Base-by-base conservation (phyloP, 2,797 vertebrate species). In the Malurus splendens region DNA sequence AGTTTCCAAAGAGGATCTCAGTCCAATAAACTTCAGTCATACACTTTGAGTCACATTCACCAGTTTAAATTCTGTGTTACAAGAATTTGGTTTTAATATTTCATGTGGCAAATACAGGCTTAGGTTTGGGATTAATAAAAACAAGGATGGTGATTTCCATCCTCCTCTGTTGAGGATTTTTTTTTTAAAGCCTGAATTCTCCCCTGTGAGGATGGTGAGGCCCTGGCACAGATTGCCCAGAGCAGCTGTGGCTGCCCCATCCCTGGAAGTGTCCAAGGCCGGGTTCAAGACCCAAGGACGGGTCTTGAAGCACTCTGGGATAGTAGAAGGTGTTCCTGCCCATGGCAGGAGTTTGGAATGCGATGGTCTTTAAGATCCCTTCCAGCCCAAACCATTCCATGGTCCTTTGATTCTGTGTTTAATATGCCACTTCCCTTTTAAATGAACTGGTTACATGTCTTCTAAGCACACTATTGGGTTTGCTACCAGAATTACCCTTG, bases 1-100 rank as follows among this genome's bases (percentile, higher is more conserved):
- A 92, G 77, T 89, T 93, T 82, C 76, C 86, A 90, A 71, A 95
- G 79, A 57, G 51, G 70, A 85, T 72, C 67, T 74, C 18, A 52
- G 79, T 79, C 59, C 19, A 28, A 18, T 85, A 78, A 93, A 93
- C 70, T 56, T 77, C 81, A 54, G 73, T 64, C 67, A 36, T 14
- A 61, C 14, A 47, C 42, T 57, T 65, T 89, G 55, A 77, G 78
- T 74, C 82, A 61, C 42, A 39, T 70, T 90, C 84, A 70, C 51
- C 77, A 42, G 56, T 94, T 91, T 88, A 94, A 80, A 90, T 79
- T 9, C 30, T 85, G 12, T 66, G 38, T 80, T 59, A 76, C 6
- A 71, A 77, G 71, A 94, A 71, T 41, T 54, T 20, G 22, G 38
- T 45, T 90, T 90, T 72, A n/a, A 64, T 81, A 72, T 67, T 92